These are phyloP conservation scores for Hephaestus fuliginosus DNA, from an alignment of 2,797 vertebrate species.

Conservation along the genomic window DNA sequence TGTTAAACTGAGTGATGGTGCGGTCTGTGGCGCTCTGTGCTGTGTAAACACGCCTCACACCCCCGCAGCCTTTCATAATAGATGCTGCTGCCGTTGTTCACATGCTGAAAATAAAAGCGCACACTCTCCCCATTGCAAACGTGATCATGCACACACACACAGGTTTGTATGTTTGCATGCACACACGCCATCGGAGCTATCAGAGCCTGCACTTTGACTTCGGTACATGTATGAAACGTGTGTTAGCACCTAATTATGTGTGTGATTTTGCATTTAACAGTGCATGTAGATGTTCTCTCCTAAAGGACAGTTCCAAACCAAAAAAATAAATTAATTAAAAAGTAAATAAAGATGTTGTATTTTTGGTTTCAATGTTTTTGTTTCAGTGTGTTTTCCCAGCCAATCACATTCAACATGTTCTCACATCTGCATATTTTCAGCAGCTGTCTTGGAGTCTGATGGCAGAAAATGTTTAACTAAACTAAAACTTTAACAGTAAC, in stretches of 20 bases:
- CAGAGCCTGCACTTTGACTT: background rate
- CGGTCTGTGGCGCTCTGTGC: constrained; percentile 9
- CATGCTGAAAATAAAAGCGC: constrained; percentile 32
- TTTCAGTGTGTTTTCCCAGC: background rate
- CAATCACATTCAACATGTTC: background rate
- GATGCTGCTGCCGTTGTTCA: constrained; percentile 9
- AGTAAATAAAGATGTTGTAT: background rate
- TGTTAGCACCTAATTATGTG: background rate
- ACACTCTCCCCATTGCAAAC: background rate
- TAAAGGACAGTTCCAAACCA: background rate
- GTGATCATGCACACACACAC: constrained; percentile 4
- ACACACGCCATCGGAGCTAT: background rate
- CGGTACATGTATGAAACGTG: background rate
- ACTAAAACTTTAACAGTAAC: too few relatives aligned
- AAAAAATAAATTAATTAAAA: background rate
- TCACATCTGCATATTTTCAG: background rate
- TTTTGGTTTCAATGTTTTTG: background rate
- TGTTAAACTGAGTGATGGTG: constrained; percentile 11
- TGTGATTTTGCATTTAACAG: background rate
- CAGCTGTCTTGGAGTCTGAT: background rate
- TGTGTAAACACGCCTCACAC: constrained; percentile 20
- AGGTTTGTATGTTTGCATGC: background rate
- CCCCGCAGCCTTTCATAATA: constrained; percentile 35
- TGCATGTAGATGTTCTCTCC: background rate
- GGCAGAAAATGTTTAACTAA: too few relatives aligned